Evolutionary conservation across 2,797 vertebrate species (phyloP), one percentile per base, ranked within the genome.

Genomic region (Chelidonichthys spinosus): DNA sequence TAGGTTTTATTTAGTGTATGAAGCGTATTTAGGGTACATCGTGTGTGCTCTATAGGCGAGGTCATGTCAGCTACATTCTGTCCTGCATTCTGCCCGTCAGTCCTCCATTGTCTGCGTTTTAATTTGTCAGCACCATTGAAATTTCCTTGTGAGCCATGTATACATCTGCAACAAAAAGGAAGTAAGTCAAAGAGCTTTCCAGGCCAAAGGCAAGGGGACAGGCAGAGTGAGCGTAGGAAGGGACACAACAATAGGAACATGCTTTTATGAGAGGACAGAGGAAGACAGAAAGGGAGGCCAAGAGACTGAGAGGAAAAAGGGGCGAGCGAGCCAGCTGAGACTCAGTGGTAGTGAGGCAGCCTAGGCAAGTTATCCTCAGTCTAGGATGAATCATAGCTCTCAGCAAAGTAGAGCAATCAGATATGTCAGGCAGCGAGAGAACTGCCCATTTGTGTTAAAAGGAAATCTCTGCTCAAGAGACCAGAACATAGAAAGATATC

Each of bases 351-450:
- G 78, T 66, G 86, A 83, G 82, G 86, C 83, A 78, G 69, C 72
- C 72, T 87, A 78, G 84, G 80, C 63, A 87, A 92, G 85, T 87
- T 86, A 85, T 90, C 85, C 66, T 88, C 75, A 82, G 88, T 84
- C 82, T 40, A 69, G 63, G 84, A 92, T 93, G 92, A 94, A 92
- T 94, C 93, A 93, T 80, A 78, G 86, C 88, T 91, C 91, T 83
- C 72, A 77, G 85, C 63, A 88, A 93, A 92, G 83, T 85, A 79
- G 89, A 93, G 81, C 88, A 86, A 93, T 91, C 87, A 90, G 90
- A 91, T 84, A 86, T 87, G 89, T 92, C 92, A 93, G 84, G 79
- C 78, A 68, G 90, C 49, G 73, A 85, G 83, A 88, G 83, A 89
- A 83, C 76, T 86, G 90, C 79, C 87, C 79, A 83, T 88, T 90